Base-by-base conservation (phyloP, 2,113 vertebrate genomes). In the Plestiodon gilberti region DNA sequence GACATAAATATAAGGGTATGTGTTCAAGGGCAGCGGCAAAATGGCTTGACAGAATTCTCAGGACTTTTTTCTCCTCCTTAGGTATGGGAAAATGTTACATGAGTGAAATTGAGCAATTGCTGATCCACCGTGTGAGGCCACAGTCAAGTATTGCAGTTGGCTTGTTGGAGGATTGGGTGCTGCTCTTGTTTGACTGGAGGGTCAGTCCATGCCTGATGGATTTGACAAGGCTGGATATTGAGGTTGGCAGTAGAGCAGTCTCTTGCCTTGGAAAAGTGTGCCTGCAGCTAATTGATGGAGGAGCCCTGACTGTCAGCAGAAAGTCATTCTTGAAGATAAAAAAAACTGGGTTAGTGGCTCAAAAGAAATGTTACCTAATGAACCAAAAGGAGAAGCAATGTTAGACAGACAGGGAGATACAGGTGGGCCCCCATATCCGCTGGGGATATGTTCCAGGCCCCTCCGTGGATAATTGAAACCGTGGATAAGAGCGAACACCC, bases 321-420 rank as follows among this genome's bases (percentile, higher is more conserved):
- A 43, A 78, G 92, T 85, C 55, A 33, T 73, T 33, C 65, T 89
- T 78, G 76, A 89, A 87, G 69, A 79, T 89, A 57, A 86, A 86
- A 87, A 76, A 86, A 87, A 76, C 75, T 90, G 11, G 17, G 2
- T 48, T 82, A 83, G 35, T 87, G 52, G 13, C 77, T 65, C 43
- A 80, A 30, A n/a, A 89, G 43, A n/a, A 85, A 77, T 14, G 23
- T 52, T 33, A 23, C 65, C 59, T 70, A 80, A 79, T 86, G 20
- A n/a, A 62, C 61, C 25, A 55, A 89, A 62, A 17, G 14, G 43
- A 87, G 22, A 2, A 52, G 11, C 0, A 57, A 52, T 82, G n/a
- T 15, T 90, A 82, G 25, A 71, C 28, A 69, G 59, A 61, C 3
- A 18, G 57, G n/a, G 30, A 80, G 0, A 10, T 20, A 82, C 65